phyloP scores from a whole-genome alignment of 2,888 invertebrate species.

The Pterostichus niger region DNA sequence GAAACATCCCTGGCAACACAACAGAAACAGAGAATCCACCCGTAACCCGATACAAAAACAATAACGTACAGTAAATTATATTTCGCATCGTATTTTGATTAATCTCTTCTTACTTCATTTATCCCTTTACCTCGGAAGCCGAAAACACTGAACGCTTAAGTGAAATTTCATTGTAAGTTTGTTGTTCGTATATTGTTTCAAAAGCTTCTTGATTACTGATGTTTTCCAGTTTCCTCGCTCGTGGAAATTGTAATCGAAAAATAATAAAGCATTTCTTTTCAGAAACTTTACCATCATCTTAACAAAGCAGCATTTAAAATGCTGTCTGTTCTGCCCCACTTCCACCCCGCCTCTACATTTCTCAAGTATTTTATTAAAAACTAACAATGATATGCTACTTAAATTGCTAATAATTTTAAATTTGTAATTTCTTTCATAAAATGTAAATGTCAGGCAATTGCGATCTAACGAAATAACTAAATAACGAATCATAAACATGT shows the following conservation, averaged over 20 bases:
- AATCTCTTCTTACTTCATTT: conserved; percentile 45
- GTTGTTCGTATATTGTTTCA: conserved; percentile 35
- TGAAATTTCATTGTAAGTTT: conserved; percentile 38
- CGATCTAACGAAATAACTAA: too few species aligned
- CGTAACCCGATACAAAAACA: conserved; percentile 36
- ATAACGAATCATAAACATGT: too few species aligned
- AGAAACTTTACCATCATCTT: background rate
- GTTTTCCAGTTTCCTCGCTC: conserved; percentile 24
- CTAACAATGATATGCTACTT: too few species aligned
- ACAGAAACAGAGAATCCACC: background rate
- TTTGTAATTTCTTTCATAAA: too few species aligned
- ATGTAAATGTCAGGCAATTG: too few species aligned
- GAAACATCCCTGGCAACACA: background rate
- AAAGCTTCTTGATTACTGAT: conserved; percentile 34
- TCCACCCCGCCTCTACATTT: too few species aligned
- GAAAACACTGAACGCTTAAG: conserved; percentile 12
- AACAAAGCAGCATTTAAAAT: too few species aligned
- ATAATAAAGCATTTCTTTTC: conserved; percentile 11
- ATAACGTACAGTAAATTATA: conserved; percentile 33
- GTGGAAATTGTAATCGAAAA: conserved; percentile 18
- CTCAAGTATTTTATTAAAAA: too few species aligned
- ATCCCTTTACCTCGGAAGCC: conserved; percentile 27
- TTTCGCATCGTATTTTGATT: conserved; percentile 56
- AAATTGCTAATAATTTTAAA: too few species aligned
- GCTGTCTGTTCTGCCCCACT: too few species aligned